Evolutionary conservation across 2,797 vertebrate species (phyloP).

Genomic region (Sebastes kiyomatsui): DNA sequence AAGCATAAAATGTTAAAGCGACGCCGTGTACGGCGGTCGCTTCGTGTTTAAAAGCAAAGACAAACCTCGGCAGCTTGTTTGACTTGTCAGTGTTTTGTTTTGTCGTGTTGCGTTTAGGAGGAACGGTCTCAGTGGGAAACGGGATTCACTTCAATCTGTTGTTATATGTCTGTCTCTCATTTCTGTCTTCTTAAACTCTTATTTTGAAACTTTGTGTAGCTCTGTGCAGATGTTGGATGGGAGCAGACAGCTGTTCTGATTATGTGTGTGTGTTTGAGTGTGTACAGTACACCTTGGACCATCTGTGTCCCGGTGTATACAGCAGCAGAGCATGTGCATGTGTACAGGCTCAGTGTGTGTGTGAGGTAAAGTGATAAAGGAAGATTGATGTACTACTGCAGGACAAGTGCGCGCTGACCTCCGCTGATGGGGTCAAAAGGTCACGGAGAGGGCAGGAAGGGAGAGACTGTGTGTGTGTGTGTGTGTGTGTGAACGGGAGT

Average conservation of each 20-base stretch:
- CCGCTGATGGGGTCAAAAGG: slow-evolving; percentile 34
- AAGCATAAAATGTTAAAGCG: slow-evolving; percentile 51
- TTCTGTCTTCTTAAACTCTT: slow-evolving; percentile 16
- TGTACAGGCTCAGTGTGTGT: slow-evolving; percentile 9
- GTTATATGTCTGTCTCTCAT: neutral
- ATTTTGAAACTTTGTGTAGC: slow-evolving; percentile 14
- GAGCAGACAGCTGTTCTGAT: slow-evolving; percentile 30
- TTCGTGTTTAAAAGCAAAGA: neutral
- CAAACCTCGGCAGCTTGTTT: neutral
- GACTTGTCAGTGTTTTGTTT: neutral
- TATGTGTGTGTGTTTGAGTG: neutral
- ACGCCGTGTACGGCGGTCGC: neutral
- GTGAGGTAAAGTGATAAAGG: slow-evolving; percentile 14
- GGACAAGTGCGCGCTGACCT: slow-evolving; percentile 45
- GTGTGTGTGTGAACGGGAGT: neutral
- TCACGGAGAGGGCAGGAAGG: neutral
- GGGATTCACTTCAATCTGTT: neutral
- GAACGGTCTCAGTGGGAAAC: neutral
- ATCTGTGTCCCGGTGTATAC: slow-evolving; percentile 41
- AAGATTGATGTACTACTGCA: slow-evolving; percentile 40
- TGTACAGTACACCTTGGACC: slow-evolving; percentile 40
- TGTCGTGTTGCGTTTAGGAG: neutral
- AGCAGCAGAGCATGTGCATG: slow-evolving; percentile 19
- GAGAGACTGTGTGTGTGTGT: neutral
- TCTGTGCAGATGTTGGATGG: slow-evolving; percentile 25